Percentiles rank a stretch among this genome's conserved stretches.
Evolutionary conservation across 2,888 invertebrate species (phyloP).

Genomic region (Arge pagana): DNA sequence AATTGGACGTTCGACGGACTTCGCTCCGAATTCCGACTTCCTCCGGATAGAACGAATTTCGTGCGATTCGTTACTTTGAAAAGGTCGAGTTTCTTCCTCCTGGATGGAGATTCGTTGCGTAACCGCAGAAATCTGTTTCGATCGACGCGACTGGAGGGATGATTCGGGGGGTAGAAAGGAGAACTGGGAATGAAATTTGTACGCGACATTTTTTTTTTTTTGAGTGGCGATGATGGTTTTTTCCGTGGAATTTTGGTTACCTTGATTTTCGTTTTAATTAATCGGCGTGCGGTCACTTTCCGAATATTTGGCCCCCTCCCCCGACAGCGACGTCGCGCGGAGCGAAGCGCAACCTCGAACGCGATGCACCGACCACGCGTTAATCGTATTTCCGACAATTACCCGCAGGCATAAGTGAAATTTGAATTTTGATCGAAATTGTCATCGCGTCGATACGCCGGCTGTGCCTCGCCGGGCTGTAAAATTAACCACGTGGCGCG

Average conservation of each 20-base stretch:
- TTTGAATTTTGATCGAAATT: slow-evolving; percentile 20
- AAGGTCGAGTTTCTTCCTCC: not conserved
- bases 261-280: slow-evolving; percentile 19
- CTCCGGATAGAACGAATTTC: too few species aligned
- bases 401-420: slow-evolving; percentile 19
- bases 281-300: slow-evolving; percentile 17
- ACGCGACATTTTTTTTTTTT: not conserved
- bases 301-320: slow-evolving; percentile 17
- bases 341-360: not conserved
- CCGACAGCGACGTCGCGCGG: slow-evolving; percentile 9
- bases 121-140: too few species aligned
- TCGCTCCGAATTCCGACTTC: not conserved
- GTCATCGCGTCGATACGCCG: slow-evolving; percentile 13
- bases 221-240: not conserved
- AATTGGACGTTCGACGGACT: too few species aligned
- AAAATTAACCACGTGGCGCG: too few species aligned
- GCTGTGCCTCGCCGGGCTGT: too few species aligned
- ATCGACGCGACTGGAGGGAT: too few species aligned
- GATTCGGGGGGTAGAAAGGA: too few species aligned
- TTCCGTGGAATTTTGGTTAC: not conserved
- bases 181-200: not conserved
- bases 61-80: not conserved
- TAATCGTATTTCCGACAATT: slow-evolving; percentile 16
- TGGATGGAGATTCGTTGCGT: not conserved
- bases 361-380: slow-evolving; percentile 12